phyloP scores from a whole-genome alignment of 2,113 vertebrate species.

The Chaetodon trifascialis region DNA sequence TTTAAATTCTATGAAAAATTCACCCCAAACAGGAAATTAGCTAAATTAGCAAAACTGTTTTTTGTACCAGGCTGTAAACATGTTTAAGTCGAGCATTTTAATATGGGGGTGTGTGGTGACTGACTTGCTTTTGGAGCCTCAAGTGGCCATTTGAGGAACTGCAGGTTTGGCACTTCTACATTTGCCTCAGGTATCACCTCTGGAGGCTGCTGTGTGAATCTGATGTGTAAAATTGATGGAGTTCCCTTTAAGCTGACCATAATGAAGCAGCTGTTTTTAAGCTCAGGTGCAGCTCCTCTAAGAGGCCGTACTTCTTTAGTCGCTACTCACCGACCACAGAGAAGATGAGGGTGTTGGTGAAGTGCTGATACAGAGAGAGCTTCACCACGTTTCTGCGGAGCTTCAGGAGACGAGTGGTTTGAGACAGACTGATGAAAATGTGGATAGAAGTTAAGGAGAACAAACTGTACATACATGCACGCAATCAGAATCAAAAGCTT shows the following conservation, averaged over 20 bases:
- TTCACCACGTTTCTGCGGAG: conserved; percentile 95
- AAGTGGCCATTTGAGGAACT: too few relatives aligned
- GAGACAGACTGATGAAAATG: conserved; percentile 98
- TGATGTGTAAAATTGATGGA: background rate
- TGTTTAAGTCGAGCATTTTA: too few relatives aligned
- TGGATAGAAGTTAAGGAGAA: conserved; percentile 89
- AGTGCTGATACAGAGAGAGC: conserved; percentile 95
- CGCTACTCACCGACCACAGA: conserved; percentile 92
- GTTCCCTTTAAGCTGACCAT: background rate
- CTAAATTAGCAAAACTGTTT: too few relatives aligned
- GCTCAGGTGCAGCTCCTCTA: background rate
- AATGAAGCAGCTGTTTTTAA: background rate
- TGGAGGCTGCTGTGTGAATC: background rate
- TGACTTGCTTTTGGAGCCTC: too few relatives aligned
- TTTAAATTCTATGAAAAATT: too few relatives aligned
- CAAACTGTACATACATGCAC: background rate
- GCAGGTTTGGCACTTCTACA: too few relatives aligned
- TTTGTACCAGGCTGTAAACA: too few relatives aligned
- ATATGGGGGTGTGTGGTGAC: too few relatives aligned
- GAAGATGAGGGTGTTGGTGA: conserved; percentile 96
- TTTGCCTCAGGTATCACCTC: too few relatives aligned
- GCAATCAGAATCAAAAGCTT: background rate
- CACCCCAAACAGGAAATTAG: too few relatives aligned
- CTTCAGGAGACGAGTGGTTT: conserved; percentile 94
- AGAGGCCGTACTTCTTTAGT: background rate